Evolutionary conservation across 1,140 invertebrate species (phyloP), one percentile per base, ranked within the genome.

Genomic region (Anastatus disparis): DNA sequence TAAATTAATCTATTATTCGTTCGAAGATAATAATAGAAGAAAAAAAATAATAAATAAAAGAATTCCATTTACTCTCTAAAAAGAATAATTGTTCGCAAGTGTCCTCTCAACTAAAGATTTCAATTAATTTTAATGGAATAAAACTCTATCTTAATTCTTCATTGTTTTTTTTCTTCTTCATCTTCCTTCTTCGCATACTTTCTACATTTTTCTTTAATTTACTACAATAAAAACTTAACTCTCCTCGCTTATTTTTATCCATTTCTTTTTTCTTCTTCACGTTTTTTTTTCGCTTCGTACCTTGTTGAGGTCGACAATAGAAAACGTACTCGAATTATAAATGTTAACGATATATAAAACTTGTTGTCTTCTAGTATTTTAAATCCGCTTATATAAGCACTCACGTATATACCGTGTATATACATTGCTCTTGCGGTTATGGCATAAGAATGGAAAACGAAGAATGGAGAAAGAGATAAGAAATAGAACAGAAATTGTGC

Each of bases 261-360:
- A 15, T n/a, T n/a, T n/a, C n/a, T n/a, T n/a, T n/a, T n/a, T n/a
- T n/a, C 35, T 8, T 20, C 24, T 38, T 38, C 9, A 24, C 22
- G n/a, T 13, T 17, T 10, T 29, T 24, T 38, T 38, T 50, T n/a
- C 24, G 2, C 20, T 17, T 12, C 29, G 12, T 15, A 52, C 1
- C n/a, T 44, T 38, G n/a, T 63, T n/a, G 61, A 50, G 46, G 63
- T 65, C 48, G 42, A 55, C 63, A 55, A 65, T 55, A 50, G 2
- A 3, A n/a, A n/a, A n/a, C n/a, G n/a, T n/a, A 42, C 35, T 38
- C 6, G 22, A 40, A 53, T 65, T 53, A 42, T 65, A 55, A 40
- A 55, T 29, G 20, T 65, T 65, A 29, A 55, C 44, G 17, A 40
- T n/a, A n/a, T n/a, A n/a, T 40, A 65, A 65, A 52, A 52, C 20